Percentiles rank a stretch among this genome's conserved stretches.
phyloP scores from a whole-genome alignment of 2,888 invertebrate genomes.

The Hypomecis punctinalis region DNA sequence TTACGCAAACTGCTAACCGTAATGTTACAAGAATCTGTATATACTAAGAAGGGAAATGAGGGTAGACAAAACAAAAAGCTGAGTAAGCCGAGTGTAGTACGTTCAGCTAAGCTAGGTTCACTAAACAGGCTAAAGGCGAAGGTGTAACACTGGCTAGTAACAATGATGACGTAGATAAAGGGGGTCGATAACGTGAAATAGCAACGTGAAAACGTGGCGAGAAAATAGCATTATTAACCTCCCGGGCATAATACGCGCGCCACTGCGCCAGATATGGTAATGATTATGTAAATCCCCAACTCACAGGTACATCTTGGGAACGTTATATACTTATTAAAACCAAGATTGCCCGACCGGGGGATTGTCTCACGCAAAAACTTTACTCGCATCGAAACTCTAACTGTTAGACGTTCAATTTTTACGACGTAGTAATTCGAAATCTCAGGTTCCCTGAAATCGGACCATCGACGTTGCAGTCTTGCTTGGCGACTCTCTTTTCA shows the following conservation, averaged over 20 bases:
- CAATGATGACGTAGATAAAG: constrained; percentile 83
- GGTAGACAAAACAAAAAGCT: constrained; percentile 17
- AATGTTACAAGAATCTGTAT: constrained; percentile 21
- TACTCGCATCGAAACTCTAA: constrained; percentile 59
- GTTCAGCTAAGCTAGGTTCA: constrained; percentile 36
- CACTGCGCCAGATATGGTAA: constrained; percentile 85
- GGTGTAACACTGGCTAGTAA: constrained; percentile 78
- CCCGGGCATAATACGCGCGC: constrained; percentile 83
- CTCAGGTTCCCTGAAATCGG: constrained; percentile 79
- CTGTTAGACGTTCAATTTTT: constrained; percentile 77
- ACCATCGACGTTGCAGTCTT: constrained; percentile 76
- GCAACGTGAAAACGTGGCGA: constrained; percentile 84
- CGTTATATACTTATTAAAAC: constrained; percentile 85
- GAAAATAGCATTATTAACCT: constrained; percentile 86
- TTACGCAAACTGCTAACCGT: constrained; percentile 29
- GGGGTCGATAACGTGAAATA: constrained; percentile 82
- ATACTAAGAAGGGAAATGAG: constrained; percentile 2
- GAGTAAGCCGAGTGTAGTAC: not conserved
- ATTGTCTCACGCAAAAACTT: constrained; percentile 77
- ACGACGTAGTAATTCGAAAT: constrained; percentile 77
- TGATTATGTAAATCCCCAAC: constrained; percentile 84
- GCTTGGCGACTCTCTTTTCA: constrained; percentile 83
- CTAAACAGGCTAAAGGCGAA: constrained; percentile 66
- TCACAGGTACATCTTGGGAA: constrained; percentile 83
- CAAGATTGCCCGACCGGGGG: constrained; percentile 79